Evolutionary conservation across 1,140 invertebrate genomes (phyloP).

Genomic region (Drosophila nannoptera): DNA sequence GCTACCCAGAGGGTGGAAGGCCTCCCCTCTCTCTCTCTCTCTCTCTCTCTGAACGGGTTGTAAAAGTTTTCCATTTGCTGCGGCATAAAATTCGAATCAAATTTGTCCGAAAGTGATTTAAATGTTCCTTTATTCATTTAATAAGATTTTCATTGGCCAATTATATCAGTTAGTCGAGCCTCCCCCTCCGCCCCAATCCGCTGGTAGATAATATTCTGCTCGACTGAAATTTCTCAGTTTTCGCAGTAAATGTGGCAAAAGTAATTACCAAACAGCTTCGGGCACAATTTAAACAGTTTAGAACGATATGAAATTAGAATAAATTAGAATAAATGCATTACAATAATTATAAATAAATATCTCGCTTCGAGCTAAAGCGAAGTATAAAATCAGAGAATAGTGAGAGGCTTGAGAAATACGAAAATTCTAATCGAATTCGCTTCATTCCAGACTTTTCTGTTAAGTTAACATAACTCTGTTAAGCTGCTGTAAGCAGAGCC

Average conservation of each 20-base stretch:
- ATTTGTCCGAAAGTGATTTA: conserved; percentile 53
- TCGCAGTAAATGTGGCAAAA: neutral
- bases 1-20: conserved; percentile 6
- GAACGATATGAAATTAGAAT: too few species aligned
- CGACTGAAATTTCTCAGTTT: neutral
- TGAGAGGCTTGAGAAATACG: too few species aligned
- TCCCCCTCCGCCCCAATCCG: neutral
- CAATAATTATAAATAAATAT: too few species aligned
- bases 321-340: too few species aligned
- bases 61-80: conserved; percentile 56
- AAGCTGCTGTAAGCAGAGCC: too few species aligned
- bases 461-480: too few species aligned
- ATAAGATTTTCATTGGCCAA: conserved; percentile 50
- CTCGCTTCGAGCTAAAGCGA: too few species aligned
- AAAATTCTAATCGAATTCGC: too few species aligned
- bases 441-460: too few species aligned
- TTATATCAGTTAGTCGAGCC: conserved; percentile 19
- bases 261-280: neutral
- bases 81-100: conserved; percentile 51
- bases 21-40: too few species aligned
- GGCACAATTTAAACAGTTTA: too few species aligned
- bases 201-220: conserved; percentile 1
- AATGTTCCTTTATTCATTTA: conserved; percentile 62
- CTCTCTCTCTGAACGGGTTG: conserved; percentile 29
- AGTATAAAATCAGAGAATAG: too few species aligned